A percentile compares a stretch with the other conserved stretches of the same genome.
Evolutionary conservation across 2,113 vertebrate genomes (phyloP).

Genomic region (Mesoclemmys tuberculata): DNA sequence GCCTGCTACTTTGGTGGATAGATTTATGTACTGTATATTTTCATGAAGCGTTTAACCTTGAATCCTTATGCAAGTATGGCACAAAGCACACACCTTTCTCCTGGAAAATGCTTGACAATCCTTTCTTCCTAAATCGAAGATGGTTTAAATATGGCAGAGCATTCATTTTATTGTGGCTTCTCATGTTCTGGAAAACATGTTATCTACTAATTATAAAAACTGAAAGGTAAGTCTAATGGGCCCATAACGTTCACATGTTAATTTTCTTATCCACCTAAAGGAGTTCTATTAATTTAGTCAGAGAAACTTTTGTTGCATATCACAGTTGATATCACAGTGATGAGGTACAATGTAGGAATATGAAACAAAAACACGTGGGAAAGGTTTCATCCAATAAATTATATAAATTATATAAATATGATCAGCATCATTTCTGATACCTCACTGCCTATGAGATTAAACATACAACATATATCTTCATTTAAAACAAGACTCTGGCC

Average conservation of each 20-base stretch:
- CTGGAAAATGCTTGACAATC: constrained; percentile 48
- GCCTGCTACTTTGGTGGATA: constrained; percentile 40
- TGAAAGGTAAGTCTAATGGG: constrained; percentile 7
- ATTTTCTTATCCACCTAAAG: constrained; percentile 43
- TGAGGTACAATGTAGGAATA: neutral
- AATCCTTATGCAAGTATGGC: constrained; percentile 54
- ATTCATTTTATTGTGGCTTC: constrained; percentile 30
- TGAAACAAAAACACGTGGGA: neutral
- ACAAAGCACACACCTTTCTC: constrained; percentile 57
- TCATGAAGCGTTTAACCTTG: constrained; percentile 70
- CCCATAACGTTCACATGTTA: neutral
- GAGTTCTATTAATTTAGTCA: constrained; percentile 20
- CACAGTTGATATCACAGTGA: neutral
- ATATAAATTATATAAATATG: constrained; percentile 21
- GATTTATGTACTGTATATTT: constrained; percentile 69
- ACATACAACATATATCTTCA: constrained; percentile 53
- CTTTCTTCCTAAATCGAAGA: constrained; percentile 27
- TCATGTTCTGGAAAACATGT: constrained; percentile 37
- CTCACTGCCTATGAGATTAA: constrained; percentile 46
- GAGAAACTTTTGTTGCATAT: neutral
- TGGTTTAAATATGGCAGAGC: constrained; percentile 44
- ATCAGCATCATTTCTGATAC: constrained; percentile 41
- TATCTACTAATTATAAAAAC: constrained; percentile 12
- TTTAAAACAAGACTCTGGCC: constrained; percentile 68
- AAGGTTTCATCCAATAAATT: neutral